Conservation (phyloP, 2,113 vertebrate species). For the Anarhynchus alexandrinus region DNA sequence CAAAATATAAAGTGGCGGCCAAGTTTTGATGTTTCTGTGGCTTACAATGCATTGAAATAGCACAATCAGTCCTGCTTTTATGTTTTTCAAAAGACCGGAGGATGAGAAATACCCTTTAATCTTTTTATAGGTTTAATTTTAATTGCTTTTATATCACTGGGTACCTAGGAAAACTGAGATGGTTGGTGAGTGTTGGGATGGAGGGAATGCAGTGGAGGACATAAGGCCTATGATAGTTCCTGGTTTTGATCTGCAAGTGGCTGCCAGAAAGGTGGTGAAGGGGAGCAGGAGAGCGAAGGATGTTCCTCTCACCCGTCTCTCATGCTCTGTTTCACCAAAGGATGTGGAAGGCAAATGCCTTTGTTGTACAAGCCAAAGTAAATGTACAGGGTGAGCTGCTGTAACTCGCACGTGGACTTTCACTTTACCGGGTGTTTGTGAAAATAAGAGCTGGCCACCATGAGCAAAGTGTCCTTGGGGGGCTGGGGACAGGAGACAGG, state of each 20-base stretch:
- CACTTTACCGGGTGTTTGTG: accelerated
- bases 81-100: neutral
- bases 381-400: neutral
- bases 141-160: neutral
- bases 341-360: neutral
- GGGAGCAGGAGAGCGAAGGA: neutral
- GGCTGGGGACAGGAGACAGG: neutral
- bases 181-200: accelerated
- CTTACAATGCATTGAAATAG: neutral
- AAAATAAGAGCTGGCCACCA: neutral
- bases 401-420: neutral
- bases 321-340: neutral
- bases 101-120: neutral
- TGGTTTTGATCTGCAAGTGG: neutral
- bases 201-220: neutral
- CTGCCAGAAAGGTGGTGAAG: neutral
- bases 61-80: neutral
- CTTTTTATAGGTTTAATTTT: neutral
- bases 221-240: neutral
- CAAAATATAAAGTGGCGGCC: neutral
- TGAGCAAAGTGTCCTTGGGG: neutral
- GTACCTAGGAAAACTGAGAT: neutral
- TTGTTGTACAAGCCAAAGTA: neutral
- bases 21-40: neutral
- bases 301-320: accelerated